These are phyloP conservation scores for Alloscopus bannaensis DNA, from an alignment of 2,888 invertebrate species.

Conservation along the genomic window DNA sequence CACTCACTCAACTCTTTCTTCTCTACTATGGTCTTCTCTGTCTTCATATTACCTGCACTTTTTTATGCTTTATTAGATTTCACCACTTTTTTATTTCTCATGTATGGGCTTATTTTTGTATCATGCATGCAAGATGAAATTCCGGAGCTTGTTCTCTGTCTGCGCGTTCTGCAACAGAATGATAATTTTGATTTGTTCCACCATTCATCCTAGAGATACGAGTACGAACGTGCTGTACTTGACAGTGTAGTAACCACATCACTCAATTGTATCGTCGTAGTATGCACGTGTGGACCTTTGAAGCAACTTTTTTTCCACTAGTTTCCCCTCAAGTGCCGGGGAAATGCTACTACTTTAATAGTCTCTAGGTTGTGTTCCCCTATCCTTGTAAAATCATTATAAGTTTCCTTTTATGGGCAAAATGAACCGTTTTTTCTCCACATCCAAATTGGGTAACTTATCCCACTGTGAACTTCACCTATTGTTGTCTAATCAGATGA, in stretches of 20 bases:
- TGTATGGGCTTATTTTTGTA: not conserved
- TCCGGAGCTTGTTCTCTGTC: not conserved
- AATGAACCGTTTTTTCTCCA: conserved; percentile 52
- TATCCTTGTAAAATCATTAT: conserved; percentile 32
- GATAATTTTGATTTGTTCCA: conserved; percentile 28
- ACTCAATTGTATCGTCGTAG: no score
- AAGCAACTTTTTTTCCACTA: conserved; percentile 1
- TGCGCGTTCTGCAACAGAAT: not conserved
- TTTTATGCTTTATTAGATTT: not conserved
- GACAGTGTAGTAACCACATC: not conserved
- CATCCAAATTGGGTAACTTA: conserved; percentile 59
- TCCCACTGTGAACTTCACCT: conserved; percentile 46
- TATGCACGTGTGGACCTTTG: conserved; percentile 46
- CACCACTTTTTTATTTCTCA: not conserved
- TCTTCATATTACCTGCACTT: not conserved
- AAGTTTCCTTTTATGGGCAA: conserved; percentile 55
- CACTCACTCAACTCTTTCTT: conserved; percentile 20
- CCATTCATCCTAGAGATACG: not conserved
- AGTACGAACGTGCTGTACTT: not conserved
- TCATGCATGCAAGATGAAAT: not conserved
- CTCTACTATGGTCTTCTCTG: conserved; percentile 9
- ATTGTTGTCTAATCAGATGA: conserved; percentile 43
- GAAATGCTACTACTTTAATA: no score
- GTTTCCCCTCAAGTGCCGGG: conserved; percentile 23
- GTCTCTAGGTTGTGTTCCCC: no score